Evolutionary conservation across 1,140 invertebrate species (phyloP).

Genomic region (Sminthurinus signatus): DNA sequence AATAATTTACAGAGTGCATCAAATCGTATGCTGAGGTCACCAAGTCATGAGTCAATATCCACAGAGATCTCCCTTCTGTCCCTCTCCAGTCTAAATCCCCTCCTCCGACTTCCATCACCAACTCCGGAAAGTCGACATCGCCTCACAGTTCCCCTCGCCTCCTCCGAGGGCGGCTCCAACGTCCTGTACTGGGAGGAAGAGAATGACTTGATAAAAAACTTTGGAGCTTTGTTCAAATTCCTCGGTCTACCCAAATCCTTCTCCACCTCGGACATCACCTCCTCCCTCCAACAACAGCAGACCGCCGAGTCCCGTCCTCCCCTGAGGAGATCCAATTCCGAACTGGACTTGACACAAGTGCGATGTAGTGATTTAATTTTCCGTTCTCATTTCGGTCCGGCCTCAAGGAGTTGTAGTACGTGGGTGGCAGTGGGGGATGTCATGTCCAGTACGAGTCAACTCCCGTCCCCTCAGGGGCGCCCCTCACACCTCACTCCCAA

Average conservation of each 20-base stretch:
- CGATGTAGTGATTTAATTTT: conserved; percentile 54
- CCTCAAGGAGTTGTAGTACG: conserved; percentile 73
- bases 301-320: conserved; percentile 29
- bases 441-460: conserved; percentile 60
- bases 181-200: conserved; percentile 55
- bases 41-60: conserved; percentile 73
- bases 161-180: conserved; percentile 28
- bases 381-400: conserved; percentile 56
- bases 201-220: conserved; percentile 67
- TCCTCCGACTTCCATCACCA: conserved; percentile 66
- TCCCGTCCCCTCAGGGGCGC: conserved; percentile 64
- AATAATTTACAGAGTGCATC: conserved; percentile 29
- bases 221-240: conserved; percentile 67
- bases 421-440: conserved; percentile 76
- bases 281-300: conserved; percentile 28
- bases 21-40: conserved; percentile 59
- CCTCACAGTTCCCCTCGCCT: conserved; percentile 44
- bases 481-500: conserved; percentile 25
- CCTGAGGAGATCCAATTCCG: conserved; percentile 59
- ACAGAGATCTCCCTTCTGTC: conserved; percentile 73
- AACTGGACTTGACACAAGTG: conserved; percentile 34
- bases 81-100: conserved; percentile 63
- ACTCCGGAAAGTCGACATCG: conserved; percentile 47
- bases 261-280: conserved; percentile 65
- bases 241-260: conserved; percentile 72